Percentiles rank a stretch among this genome's conserved stretches.
Conservation (phyloP, 2,113 vertebrate genomes). For the Carlito syrichta region DNA sequence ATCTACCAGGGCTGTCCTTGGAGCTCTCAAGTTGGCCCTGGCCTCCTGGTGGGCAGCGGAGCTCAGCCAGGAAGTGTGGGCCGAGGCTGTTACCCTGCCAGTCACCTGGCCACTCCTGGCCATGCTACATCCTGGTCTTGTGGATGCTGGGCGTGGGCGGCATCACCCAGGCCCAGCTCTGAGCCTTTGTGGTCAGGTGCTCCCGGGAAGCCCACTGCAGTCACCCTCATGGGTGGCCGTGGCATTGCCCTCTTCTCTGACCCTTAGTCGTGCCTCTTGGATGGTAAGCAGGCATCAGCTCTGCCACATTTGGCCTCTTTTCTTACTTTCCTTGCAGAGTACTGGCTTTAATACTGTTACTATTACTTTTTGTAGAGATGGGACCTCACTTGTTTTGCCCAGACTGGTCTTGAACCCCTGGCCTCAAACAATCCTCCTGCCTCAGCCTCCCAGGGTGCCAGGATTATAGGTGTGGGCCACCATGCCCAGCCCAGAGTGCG, state of each 20-base stretch:
- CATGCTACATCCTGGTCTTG: not conserved
- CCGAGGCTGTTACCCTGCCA: no score
- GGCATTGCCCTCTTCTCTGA: not conserved
- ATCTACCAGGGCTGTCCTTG: not conserved
- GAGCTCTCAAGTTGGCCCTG: not conserved
- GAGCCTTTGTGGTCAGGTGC: not conserved
- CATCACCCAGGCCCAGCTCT: not conserved
- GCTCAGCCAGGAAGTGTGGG: no score
- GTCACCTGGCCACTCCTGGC: not conserved
- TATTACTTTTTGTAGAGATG: no score
- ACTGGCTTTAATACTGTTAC: no score
- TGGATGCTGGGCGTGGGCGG: not conserved
- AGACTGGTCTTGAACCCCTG: no score
- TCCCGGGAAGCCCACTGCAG: not conserved
- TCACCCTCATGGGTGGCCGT: not conserved
- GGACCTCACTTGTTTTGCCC: no score
- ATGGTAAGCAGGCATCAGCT: rapidly evolving
- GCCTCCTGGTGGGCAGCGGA: no score
- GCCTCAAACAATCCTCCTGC: no score
- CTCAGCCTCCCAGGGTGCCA: no score
- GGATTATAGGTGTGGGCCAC: no score
- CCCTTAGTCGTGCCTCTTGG: rapidly evolving
- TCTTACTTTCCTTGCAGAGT: not conserved
- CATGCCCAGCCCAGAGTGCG: no score
- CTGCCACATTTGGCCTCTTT: not conserved